phyloP scores from a whole-genome alignment of 2,888 invertebrate species.

The Eretmocerus hayati region DNA sequence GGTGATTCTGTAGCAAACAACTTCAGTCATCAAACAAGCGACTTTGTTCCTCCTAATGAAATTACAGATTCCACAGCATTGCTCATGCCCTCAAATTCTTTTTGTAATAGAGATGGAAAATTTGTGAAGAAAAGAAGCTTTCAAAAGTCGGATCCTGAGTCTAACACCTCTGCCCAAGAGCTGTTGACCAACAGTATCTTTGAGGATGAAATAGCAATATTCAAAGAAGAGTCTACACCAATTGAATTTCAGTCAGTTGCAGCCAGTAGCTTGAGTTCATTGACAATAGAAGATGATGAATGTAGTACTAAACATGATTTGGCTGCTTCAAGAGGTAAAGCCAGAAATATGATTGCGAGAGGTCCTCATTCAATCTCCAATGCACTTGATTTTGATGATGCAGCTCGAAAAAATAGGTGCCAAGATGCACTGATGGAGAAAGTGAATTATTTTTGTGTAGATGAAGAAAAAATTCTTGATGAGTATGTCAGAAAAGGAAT shows the following conservation, averaged over 20 bases:
- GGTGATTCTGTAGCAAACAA: slow-evolving; percentile 80
- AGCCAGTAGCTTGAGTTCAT: slow-evolving; percentile 79
- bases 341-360: slow-evolving; percentile 9
- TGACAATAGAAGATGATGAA: slow-evolving; percentile 71
- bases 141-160: slow-evolving; percentile 9
- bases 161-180: slow-evolving; percentile 6
- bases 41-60: slow-evolving; percentile 87
- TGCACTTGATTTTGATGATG: neutral
- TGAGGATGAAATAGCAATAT: slow-evolving; percentile 69
- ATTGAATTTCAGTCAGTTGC: slow-evolving; percentile 66
- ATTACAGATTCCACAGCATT: slow-evolving; percentile 91
- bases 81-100: slow-evolving; percentile 66
- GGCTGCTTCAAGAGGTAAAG: slow-evolving; percentile 10
- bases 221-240: slow-evolving; percentile 82
- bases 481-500: slow-evolving; percentile 21
- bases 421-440: slow-evolving; percentile 9
- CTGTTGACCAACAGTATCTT: slow-evolving; percentile 55
- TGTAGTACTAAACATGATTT: slow-evolving; percentile 11
- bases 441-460: slow-evolving; percentile 16
- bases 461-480: slow-evolving; percentile 20
- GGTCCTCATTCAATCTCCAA: slow-evolving; percentile 4
- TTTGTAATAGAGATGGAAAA: slow-evolving; percentile 27
- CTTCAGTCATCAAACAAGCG: slow-evolving; percentile 72
- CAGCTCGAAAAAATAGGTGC: slow-evolving; percentile 5
- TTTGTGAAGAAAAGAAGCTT: slow-evolving; percentile 8